phyloP scores from a whole-genome alignment of 2,113 vertebrate genomes.

The Caranx melampygus region DNA sequence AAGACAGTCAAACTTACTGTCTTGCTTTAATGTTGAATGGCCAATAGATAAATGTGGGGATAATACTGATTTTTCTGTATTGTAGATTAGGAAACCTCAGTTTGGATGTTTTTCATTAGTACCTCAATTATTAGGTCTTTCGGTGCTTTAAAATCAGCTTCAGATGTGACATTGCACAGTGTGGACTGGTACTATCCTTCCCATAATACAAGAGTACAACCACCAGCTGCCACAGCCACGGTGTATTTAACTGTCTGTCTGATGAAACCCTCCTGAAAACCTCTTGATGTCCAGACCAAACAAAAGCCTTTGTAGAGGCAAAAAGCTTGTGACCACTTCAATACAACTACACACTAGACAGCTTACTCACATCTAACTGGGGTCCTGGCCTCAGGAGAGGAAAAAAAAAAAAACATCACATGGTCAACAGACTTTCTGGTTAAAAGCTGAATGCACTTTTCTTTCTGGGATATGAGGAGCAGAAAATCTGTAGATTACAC shows the following conservation, averaged over 20 bases:
- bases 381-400: background rate
- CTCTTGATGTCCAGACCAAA: constrained; percentile 57
- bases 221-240: constrained; percentile 6
- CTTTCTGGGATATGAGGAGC: background rate
- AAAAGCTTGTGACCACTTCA: constrained; percentile 37
- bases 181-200: background rate
- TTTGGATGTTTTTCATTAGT: background rate
- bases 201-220: constrained; percentile 1
- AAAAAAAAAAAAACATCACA: constrained; percentile 21
- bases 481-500: constrained; percentile 33
- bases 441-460: constrained; percentile 22
- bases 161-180: background rate
- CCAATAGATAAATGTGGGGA: background rate
- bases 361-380: constrained; percentile 37
- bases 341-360: constrained; percentile 20
- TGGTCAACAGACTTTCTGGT: constrained; percentile 18
- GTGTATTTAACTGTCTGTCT: constrained; percentile 12
- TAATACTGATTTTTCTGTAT: background rate
- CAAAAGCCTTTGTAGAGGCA: constrained; percentile 39
- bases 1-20: background rate
- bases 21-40: background rate
- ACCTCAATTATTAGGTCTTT: background rate
- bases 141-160: background rate
- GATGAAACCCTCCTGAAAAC: constrained; percentile 47
- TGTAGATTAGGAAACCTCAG: background rate